Evolutionary conservation across 1,140 invertebrate species (phyloP), one percentile per base, ranked within the genome.

Genomic region (Idris sp.): DNA sequence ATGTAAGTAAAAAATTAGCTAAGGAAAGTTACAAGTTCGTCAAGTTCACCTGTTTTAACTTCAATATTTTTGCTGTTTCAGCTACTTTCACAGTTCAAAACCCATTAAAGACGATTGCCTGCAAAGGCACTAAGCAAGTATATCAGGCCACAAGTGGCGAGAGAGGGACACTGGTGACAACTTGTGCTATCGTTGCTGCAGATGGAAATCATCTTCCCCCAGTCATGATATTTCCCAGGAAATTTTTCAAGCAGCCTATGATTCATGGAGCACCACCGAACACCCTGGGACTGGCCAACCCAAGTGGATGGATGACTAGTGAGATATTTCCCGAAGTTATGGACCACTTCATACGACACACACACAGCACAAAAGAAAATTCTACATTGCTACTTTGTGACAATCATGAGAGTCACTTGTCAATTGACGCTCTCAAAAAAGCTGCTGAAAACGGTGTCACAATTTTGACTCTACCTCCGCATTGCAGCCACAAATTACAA

Each of bases 401-500:
- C 28, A 81, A 79, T 46, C 80, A 79, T 49, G 8, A 64, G 25
- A 64, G 49, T 11, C 78, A 78, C 48, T 43, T 77, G 15, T 51
- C 49, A 33, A 30, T 76, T 10, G 22, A 67, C 26, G 71, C 65
- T 9, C n/a, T 80, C 28, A 33, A 74, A 67, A 41, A 65, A 46
- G 80, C 78, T 1, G 73, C 74, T 58, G 76, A 79, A 13, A 83
- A 84, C 72, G 74, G 77, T 9, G 74, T 88, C 8, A 64, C 80
- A 4, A 26, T 87, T 59, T 58, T 86, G 6, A 81, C 82, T 2
- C 74, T 88, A 16, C 80, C 82, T 9, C 82, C 84, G 4, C 81
- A 87, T 49, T 82, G 74, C 31, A 79, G 78, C 11, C 83, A 86
- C 46, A 83, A 85, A 49, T 36, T 88, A 11, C 88, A 89, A 59